Conservation (phyloP, 92 coral and sea anemone genomes). For the Virgularia gustaviana region DNA sequence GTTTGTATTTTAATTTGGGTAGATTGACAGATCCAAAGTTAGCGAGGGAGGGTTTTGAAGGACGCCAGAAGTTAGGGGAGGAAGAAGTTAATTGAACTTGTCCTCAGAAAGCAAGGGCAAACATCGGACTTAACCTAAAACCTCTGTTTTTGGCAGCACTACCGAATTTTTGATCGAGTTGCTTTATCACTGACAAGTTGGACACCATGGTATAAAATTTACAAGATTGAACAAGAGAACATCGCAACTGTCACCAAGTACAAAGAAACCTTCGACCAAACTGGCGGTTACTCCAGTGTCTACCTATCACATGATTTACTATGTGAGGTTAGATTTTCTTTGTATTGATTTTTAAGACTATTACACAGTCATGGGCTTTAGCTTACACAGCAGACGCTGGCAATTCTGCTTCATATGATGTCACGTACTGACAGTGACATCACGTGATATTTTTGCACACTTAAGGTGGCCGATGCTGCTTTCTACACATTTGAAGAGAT, state of each 20-base stretch:
- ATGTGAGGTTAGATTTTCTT: slow-evolving; percentile 31
- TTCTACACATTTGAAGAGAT: slow-evolving; percentile 69
- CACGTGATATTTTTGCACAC: no score
- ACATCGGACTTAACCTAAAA: no score
- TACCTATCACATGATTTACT: slow-evolving; percentile 27
- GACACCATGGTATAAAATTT: slow-evolving; percentile 30
- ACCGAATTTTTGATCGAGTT: neutral
- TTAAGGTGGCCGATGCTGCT: slow-evolving; percentile 67
- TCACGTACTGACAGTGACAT: no score
- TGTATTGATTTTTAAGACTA: no score
- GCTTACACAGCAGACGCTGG: no score
- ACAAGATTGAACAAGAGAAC: slow-evolving; percentile 11
- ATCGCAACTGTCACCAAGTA: slow-evolving; percentile 6
- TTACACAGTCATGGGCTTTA: no score
- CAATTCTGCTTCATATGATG: no score
- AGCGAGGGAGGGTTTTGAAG: no score
- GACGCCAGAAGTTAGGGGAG: no score
- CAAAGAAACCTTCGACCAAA: slow-evolving; percentile 16
- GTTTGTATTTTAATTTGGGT: neutral
- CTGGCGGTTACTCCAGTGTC: neutral
- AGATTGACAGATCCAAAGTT: neutral
- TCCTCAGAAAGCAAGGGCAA: no score
- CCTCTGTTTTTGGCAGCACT: no score
- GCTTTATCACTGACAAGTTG: neutral
- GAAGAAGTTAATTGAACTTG: no score